Percentiles rank a stretch among this genome's conserved stretches.
phyloP scores from a whole-genome alignment of 1,140 invertebrate species.

The Drosophila trapezifrons region DNA sequence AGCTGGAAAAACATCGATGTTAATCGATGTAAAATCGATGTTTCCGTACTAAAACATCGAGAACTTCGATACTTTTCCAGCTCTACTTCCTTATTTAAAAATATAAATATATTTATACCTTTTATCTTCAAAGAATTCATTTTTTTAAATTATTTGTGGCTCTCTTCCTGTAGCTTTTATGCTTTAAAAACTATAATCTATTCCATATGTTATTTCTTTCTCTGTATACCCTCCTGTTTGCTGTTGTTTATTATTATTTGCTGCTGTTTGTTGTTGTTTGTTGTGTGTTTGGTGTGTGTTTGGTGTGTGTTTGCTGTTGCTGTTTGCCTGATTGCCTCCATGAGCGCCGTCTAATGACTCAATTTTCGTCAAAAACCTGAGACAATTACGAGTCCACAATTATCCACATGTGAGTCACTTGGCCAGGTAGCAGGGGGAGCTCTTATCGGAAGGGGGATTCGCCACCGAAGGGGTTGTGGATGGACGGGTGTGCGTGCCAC shows the following conservation, averaged over 20 bases:
- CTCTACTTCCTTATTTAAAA: background rate
- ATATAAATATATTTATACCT: too few relatives aligned
- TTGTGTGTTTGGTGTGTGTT: constrained; percentile 8
- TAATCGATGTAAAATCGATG: too few relatives aligned
- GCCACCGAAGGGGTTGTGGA: background rate
- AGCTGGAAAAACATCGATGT: too few relatives aligned
- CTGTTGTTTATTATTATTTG: constrained; percentile 19
- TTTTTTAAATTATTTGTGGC: too few relatives aligned
- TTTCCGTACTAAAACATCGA: too few relatives aligned
- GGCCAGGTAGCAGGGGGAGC: background rate
- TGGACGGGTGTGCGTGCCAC: constrained; percentile 55
- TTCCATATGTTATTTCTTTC: background rate
- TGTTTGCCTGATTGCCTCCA: constrained; percentile 55
- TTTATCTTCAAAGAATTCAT: too few relatives aligned
- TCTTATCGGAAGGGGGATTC: background rate
- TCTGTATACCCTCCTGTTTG: constrained; percentile 4
- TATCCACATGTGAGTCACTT: constrained; percentile 61
- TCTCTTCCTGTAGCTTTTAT: too few relatives aligned
- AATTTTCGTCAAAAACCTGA: constrained; percentile 65
- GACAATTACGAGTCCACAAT: constrained; percentile 71
- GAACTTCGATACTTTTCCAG: too few relatives aligned
- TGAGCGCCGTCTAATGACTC: constrained; percentile 68
- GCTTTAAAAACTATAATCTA: too few relatives aligned
- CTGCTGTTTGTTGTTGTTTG: constrained; percentile 17
- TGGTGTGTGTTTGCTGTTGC: constrained; percentile 17